These are phyloP conservation scores for Melanerpes formicivorus DNA, from an alignment of 2,113 vertebrate genomes.

Conservation along the genomic window DNA sequence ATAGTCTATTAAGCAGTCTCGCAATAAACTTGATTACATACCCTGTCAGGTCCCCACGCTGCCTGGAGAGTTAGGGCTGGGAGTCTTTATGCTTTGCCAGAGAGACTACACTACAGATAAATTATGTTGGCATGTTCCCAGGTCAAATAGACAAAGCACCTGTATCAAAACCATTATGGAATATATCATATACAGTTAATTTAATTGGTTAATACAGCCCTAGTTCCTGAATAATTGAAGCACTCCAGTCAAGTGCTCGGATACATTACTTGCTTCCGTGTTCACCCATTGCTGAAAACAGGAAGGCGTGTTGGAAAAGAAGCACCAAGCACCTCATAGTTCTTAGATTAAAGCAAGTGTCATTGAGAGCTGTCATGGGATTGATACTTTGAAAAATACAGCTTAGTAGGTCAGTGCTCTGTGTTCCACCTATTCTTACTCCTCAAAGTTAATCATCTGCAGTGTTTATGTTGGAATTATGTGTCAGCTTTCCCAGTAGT, in stretches of 20 bases:
- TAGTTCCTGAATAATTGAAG: conserved; percentile 3
- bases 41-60: background rate
- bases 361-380: background rate
- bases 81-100: background rate
- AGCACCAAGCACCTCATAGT: background rate
- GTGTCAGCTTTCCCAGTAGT: background rate
- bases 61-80: background rate
- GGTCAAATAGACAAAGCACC: background rate
- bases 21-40: background rate
- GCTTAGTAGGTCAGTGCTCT: background rate
- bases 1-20: background rate
- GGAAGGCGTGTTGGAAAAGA: background rate
- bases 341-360: background rate
- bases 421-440: background rate
- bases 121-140: background rate
- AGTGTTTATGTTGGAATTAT: background rate
- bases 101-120: background rate
- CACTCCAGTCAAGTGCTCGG: background rate
- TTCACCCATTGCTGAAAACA: background rate
- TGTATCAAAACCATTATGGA: background rate
- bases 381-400: background rate
- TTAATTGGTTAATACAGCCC: background rate
- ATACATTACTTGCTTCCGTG: background rate
- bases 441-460: background rate
- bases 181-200: background rate